These are phyloP conservation scores for Lasius fuliginosus DNA, from an alignment of 2,888 invertebrate species.

Conservation along the genomic window DNA sequence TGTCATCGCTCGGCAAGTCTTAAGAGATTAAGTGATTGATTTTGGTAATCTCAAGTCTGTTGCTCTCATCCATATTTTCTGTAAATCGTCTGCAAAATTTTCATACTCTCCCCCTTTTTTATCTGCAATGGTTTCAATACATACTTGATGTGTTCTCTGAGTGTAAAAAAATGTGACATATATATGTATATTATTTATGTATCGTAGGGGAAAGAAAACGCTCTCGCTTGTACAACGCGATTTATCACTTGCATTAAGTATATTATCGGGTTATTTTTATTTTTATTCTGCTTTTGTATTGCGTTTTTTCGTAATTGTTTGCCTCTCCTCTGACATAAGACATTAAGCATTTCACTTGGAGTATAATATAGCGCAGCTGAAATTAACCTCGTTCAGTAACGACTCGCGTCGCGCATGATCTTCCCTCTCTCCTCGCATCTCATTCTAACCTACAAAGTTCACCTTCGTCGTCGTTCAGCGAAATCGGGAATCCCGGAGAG, in stretches of 20 bases:
- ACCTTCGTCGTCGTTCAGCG: neutral
- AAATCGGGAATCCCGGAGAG: neutral
- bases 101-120: neutral
- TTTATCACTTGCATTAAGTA: neutral
- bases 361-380: neutral
- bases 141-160: no score
- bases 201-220: neutral
- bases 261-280: neutral
- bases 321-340: neutral
- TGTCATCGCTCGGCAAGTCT: neutral
- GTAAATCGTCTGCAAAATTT: neutral
- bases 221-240: neutral
- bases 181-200: no score
- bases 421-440: neutral
- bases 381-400: neutral
- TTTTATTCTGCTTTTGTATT: neutral
- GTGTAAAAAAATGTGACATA: no score
- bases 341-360: neutral
- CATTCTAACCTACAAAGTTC: constrained; percentile 4
- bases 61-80: neutral
- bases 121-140: no score
- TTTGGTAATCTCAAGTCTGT: neutral
- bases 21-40: neutral
- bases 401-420: neutral
- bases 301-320: neutral